Conservation (phyloP, 2,888 invertebrate species). For the Cheilosia pagana region DNA sequence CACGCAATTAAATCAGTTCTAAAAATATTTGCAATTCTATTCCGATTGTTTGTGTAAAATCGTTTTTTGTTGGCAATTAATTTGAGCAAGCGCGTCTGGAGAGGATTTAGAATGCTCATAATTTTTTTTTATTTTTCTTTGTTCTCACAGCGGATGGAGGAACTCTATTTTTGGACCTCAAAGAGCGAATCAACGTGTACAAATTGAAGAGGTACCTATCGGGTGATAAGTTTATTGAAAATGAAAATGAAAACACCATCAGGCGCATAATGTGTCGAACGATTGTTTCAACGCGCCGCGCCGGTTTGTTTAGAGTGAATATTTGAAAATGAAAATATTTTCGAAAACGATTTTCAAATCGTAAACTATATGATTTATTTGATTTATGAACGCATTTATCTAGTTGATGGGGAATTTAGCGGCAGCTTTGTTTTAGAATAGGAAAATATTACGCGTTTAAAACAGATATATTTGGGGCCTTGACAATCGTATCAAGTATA, state of each 20-base stretch:
- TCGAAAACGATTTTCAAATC: too few species aligned
- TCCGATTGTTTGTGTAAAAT: not conserved
- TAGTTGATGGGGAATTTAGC: too few species aligned
- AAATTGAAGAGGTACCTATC: constrained; percentile 10
- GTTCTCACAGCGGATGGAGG: not conserved
- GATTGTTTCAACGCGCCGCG: too few species aligned
- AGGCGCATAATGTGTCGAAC: not conserved
- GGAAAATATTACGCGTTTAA: too few species aligned
- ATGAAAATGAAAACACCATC: constrained; percentile 7
- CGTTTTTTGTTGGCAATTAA: constrained; percentile 6
- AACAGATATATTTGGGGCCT: too few species aligned
- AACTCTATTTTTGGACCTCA: constrained; percentile 38
- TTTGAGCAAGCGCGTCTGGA: constrained; percentile 34
- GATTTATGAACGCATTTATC: too few species aligned
- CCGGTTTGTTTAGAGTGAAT: too few species aligned
- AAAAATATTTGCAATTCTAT: constrained; percentile 20
- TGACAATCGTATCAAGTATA: too few species aligned
- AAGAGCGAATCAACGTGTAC: constrained; percentile 11
- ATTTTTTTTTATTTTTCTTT: constrained; percentile 3
- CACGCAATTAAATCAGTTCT: constrained; percentile 38
- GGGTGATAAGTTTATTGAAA: constrained; percentile 37
- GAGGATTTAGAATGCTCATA: constrained; percentile 14
- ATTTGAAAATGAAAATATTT: too few species aligned
- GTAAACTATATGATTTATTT: too few species aligned
- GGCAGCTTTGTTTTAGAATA: too few species aligned